These are phyloP conservation scores for Drosophila auraria DNA, from an alignment of 1,140 invertebrate species.

Conservation along the genomic window DNA sequence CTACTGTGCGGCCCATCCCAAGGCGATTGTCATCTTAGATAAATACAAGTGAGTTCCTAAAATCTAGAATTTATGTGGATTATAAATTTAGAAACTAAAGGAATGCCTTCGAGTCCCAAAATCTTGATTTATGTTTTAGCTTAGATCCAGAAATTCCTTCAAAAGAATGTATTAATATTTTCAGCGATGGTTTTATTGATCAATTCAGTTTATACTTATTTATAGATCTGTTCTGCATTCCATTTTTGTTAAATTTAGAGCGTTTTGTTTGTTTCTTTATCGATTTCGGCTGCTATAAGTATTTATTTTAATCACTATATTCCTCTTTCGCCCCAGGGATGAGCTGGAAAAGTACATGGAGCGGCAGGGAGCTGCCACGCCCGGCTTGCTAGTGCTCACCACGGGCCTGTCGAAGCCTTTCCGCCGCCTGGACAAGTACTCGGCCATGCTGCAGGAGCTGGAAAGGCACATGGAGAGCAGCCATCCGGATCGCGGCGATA, in stretches of 20 bases:
- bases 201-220: background rate
- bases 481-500: slow-evolving; percentile 97
- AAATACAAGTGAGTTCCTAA: slow-evolving; percentile 91
- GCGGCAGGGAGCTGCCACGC: slow-evolving; percentile 91
- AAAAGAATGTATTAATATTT: slow-evolving; percentile 6
- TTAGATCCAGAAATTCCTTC: background rate
- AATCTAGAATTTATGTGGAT: background rate
- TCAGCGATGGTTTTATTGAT: slow-evolving; percentile 3
- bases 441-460: slow-evolving; percentile 96
- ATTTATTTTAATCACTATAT: background rate
- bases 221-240: background rate
- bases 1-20: slow-evolving; percentile 97
- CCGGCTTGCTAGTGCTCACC: slow-evolving; percentile 95
- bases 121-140: slow-evolving; percentile 2
- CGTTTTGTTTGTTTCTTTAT: background rate
- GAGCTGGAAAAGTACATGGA: slow-evolving; percentile 95
- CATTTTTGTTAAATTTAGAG: slow-evolving; percentile 1
- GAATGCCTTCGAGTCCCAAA: background rate
- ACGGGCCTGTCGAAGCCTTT: slow-evolving; percentile 97
- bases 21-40: slow-evolving; percentile 95
- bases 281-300: background rate
- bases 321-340: slow-evolving; percentile 87
- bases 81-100: slow-evolving; percentile 7
- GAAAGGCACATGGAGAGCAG: slow-evolving; percentile 97
- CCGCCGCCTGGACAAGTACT: slow-evolving; percentile 97